A percentile compares a stretch with the other conserved stretches of the same genome.
These are phyloP conservation scores for Epizoanthus fatuus DNA, from an alignment of 92 coral and sea anemone genomes.

Conservation along the genomic window DNA sequence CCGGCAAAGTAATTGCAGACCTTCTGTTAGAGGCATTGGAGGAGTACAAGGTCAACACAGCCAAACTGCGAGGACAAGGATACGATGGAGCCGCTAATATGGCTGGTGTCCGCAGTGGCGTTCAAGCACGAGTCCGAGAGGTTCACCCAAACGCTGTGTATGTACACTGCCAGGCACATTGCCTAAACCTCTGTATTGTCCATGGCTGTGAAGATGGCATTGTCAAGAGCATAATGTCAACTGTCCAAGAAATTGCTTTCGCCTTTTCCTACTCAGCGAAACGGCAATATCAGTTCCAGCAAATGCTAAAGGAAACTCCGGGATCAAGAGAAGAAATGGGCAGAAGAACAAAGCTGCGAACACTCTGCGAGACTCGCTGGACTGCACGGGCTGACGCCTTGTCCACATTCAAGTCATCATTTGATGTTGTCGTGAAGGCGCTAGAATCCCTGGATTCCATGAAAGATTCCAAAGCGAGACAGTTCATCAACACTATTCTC, in stretches of 20 bases:
- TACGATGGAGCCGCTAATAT: too few relatives aligned
- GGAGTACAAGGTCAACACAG: too few relatives aligned
- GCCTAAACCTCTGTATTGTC: constrained; percentile 36
- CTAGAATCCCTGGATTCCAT: background rate
- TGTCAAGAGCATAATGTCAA: constrained; percentile 37
- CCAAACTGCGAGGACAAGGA: too few relatives aligned
- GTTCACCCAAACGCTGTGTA: constrained; percentile 25
- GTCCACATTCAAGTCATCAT: constrained; percentile 2
- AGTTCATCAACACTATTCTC: background rate
- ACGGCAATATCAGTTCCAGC: constrained; percentile 48
- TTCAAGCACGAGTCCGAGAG: too few relatives aligned
- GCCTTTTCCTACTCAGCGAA: constrained; percentile 35
- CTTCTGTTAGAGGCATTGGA: too few relatives aligned
- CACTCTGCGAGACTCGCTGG: constrained; percentile 69
- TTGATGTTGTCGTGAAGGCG: background rate
- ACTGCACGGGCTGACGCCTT: background rate
- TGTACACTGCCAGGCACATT: constrained; percentile 22
- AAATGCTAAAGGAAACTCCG: constrained; percentile 43
- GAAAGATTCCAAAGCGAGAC: constrained; percentile 1
- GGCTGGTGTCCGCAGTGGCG: too few relatives aligned
- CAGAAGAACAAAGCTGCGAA: constrained; percentile 51
- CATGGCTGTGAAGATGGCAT: constrained; percentile 42
- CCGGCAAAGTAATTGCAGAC: too few relatives aligned
- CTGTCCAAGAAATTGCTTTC: constrained; percentile 46
- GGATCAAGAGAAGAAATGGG: constrained; percentile 60